Evolutionary conservation across 2,797 vertebrate species (phyloP), one percentile per base, ranked within the genome.

Genomic region (Odontamblyopus rebecca): DNA sequence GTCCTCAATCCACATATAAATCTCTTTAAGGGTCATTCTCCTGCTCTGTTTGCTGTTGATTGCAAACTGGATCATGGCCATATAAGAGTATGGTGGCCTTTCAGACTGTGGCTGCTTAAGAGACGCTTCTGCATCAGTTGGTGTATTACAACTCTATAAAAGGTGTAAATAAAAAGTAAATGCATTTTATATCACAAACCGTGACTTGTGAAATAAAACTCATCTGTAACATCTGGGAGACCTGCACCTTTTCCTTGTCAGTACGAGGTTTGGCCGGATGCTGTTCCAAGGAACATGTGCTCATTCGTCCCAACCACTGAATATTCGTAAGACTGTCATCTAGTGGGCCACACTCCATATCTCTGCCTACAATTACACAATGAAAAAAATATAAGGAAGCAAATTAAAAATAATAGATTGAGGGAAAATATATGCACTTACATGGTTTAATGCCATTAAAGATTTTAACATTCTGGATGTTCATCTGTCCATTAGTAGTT

Each of bases 51-150:
- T 95, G 78, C 97, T 98, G 90, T 99, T 99, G 89, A 99, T 98
- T 3, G 98, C 98, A 70, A 99, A 99, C 77, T 99, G 97, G 84
- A 99, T 99, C 95, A 99, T 97, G 73, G 96, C 96, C 96, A 98
- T 98, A 88, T 99, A 99, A 71, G 98, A 99, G 80, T 97, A 99
- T 0, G 98, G 97, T 0, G 97, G 98, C 73, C 97, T 92, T 83
- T 97, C 94, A 0, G 89, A 93, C 50, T 85, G 16, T 0, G 92
- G 88, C 18, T 93, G 90, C 50, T 89, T 48, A 4, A 11, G 59
- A 54, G 15, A 68, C 0, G 50, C 19, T 3, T 83, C 77, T 11
- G 5, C 11, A 0, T 67, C 48, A 0, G 11, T 54, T 29, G 60
- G 38, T 30, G 67, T 2, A 26, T 56, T 73, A 5, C 62, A 61